Base-by-base conservation (phyloP, 2,888 invertebrate species). In the Pollenia angustigena region DNA sequence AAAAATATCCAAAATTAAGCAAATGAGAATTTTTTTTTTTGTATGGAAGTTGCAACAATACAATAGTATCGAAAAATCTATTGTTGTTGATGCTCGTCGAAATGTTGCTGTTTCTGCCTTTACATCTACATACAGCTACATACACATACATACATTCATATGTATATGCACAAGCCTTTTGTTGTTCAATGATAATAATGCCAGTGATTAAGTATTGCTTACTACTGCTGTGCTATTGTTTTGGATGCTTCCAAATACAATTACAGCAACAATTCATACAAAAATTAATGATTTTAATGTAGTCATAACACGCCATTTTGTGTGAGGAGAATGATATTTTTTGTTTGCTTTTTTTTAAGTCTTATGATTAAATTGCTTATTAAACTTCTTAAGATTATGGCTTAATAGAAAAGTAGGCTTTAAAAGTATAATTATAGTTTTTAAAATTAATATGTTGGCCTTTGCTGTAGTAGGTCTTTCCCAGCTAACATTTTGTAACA, bases 1-100 rank as follows among this genome's bases (percentile, higher is more conserved):
- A 60, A n/a, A 44, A 60, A 68, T 62, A 78, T 60, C 75, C 78
- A 85, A 81, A 85, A 81, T 85, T 82, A 85, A 79, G 81, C 81
- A 82, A 85, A 81, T 79, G 85, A 78, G 74, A 82, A 74, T 12
- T 60, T 44, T 50, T 60, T 48, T 14, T 40, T 23, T 54, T 23
- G n/a, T 40, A n/a, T n/a, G 54, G 18, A 52, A 74, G 58, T 54
- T 74, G 80, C 60, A 80, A 68, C 68, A 85, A 85, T 79, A 46
- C 68, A 85, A 85, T 79, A 46, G 58, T 74, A 74, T 75, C 81
- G 72, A 66, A 74, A 54, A 81, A 68, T 80, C 75, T 78, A 64
- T 72, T 85, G 76, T 85, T 75, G 58, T 54, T 69, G 12, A 14
- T 69, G 50, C 14, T 50, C 0, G 12, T 78, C 14, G 32, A 50